Percentiles rank a stretch among this genome's conserved stretches.
phyloP scores from a whole-genome alignment of 2,888 invertebrate genomes.

The Oscheius sp. region DNA sequence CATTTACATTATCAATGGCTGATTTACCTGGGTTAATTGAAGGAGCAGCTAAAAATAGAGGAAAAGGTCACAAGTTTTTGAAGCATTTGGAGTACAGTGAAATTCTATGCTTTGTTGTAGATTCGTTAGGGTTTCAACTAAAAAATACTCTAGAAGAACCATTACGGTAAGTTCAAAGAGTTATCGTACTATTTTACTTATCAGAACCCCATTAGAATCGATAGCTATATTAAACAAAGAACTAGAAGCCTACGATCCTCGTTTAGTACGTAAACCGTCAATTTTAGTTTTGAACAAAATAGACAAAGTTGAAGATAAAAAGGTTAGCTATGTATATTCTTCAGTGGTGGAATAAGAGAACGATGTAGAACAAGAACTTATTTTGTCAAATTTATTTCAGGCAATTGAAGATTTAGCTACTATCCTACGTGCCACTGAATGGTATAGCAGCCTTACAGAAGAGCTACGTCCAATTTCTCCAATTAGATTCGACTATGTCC shows the following conservation, averaged over 20 bases:
- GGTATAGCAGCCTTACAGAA: constrained; percentile 39
- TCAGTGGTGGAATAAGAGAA: too few species aligned
- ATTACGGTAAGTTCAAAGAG: constrained; percentile 41
- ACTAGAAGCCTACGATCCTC: constrained; percentile 56
- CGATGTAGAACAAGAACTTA: background rate
- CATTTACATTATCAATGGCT: constrained; percentile 62
- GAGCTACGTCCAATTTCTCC: constrained; percentile 48
- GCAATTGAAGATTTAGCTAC: constrained; percentile 24
- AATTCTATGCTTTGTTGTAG: constrained; percentile 65
- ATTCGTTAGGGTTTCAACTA: constrained; percentile 63
- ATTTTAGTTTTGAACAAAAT: constrained; percentile 62
- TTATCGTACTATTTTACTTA: constrained; percentile 7
- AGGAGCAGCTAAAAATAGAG: constrained; percentile 63
- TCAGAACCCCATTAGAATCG: constrained; percentile 58
- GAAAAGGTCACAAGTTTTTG: constrained; percentile 61
- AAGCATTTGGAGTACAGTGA: constrained; percentile 67
- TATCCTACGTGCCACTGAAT: constrained; percentile 25
- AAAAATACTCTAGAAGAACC: constrained; percentile 56
- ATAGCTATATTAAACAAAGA: constrained; percentile 61
- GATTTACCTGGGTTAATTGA: constrained; percentile 66
- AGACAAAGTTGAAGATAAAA: constrained; percentile 39
- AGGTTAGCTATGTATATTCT: background rate
- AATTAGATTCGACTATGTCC: constrained; percentile 53
- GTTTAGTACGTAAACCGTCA: constrained; percentile 53
- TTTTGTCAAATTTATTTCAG: background rate